Base-by-base conservation (phyloP, 1,140 invertebrate genomes). In the Eurytemora carolleeae region DNA sequence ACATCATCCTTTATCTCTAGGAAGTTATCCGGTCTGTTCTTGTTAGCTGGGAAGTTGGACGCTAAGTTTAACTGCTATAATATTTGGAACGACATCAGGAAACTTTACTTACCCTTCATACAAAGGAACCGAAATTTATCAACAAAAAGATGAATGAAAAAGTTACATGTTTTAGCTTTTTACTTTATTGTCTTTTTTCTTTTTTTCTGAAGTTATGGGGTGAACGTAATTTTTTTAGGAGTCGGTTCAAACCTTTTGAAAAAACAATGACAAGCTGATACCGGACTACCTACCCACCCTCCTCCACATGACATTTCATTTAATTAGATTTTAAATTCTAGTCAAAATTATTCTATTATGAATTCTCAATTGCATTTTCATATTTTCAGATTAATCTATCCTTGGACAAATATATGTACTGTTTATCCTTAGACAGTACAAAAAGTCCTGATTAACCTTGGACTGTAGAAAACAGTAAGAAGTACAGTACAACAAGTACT, bases 1-100 rank as follows among this genome's bases (percentile, higher is more conserved):
- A 44, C n/a, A 44, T 12, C n/a, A 44, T 44, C n/a, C n/a, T 44
- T 7, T 44, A 12, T 12, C n/a, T 44, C n/a, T n/a, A 44, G 31
- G 61, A 99, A 99, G 77, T 78, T 99, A 62, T 95, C 96, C 0
- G 96, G 96, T 0, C 82, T 95, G 2, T 99, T 98, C 76, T 74
- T 99, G 24, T 73, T 98, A 0, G 98, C 91, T 70, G 78, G 89
- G 0, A 95, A 96, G 71, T 75, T 99, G 7, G 81, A 85, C 69
- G 82, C 89, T 1, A 80, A 80, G 68, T 80, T 98, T 63, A 80
- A 86, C 64, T 97, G 93, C 72, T 79, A 84, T 31, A 76, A 80
- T 55, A 80, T 96, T 71, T 98, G 97, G 75, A 78, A 85, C 20
- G 79, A 88, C 18, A 80, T 91, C 31, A 44, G 31, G 31, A 44